Percentiles rank a stretch among this genome's conserved stretches.
These are phyloP conservation scores for Aphelenchoides fujianensis DNA, from an alignment of 1,140 invertebrate genomes.

Conservation along the genomic window DNA sequence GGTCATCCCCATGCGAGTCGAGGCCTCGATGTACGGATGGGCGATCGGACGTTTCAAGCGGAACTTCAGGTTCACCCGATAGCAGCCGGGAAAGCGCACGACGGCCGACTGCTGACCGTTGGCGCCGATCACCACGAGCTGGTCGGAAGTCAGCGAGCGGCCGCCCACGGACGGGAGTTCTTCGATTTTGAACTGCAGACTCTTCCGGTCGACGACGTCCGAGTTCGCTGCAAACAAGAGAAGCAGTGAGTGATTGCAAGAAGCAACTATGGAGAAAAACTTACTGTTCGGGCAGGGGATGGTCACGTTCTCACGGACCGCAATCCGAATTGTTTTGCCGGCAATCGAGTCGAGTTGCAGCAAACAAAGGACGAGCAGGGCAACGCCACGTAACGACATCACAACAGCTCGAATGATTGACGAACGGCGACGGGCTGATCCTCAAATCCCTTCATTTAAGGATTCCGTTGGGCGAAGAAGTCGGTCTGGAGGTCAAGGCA, in stretches of 20 bases:
- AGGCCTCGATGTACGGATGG: conserved; percentile 31
- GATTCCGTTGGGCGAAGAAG: too few relatives aligned
- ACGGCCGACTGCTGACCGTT: background rate
- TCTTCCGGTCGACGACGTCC: conserved; percentile 14
- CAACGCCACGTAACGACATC: too few relatives aligned
- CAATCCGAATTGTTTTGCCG: background rate
- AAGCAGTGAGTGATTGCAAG: background rate
- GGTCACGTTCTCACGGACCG: conserved; percentile 3
- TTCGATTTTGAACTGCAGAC: conserved; percentile 16
- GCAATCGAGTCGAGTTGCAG: background rate
- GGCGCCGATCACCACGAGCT: conserved; percentile 8
- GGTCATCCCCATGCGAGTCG: conserved; percentile 18
- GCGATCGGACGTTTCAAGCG: background rate
- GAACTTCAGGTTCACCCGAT: conserved; percentile 22
- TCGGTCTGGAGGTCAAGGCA: too few relatives aligned
- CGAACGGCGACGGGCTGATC: too few relatives aligned
- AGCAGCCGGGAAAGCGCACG: conserved; percentile 25
- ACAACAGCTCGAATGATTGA: too few relatives aligned
- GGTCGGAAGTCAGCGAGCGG: conserved; percentile 19
- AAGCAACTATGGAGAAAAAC: conserved; percentile 4
- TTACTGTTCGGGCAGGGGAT: background rate
- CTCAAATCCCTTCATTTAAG: too few relatives aligned
- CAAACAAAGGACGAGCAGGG: too few relatives aligned
- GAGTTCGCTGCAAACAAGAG: conserved; percentile 16
- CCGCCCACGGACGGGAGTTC: background rate